Base-by-base conservation (phyloP, 2,797 vertebrate genomes). In the Labroides dimidiatus region DNA sequence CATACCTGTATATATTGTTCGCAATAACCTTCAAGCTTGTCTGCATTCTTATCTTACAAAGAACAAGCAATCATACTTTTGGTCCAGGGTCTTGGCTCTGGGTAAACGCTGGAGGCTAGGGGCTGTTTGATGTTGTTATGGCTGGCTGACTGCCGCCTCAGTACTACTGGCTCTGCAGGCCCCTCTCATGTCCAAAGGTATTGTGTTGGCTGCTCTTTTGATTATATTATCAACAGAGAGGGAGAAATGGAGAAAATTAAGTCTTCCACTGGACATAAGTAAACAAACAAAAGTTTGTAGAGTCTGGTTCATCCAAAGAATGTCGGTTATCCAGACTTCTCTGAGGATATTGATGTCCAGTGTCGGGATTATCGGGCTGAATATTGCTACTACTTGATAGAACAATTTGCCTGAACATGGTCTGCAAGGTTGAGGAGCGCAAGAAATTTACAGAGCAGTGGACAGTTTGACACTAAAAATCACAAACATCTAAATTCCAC, bases 101-200 rank as follows among this genome's bases (percentile, higher is more conserved):
- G 84, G 74, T 84, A 85, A 89, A 81, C 78, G 68, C 82, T 81
- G 82, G 68, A 86, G 86, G 87, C 82, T 60, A 69, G 55, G 73
- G 72, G 72, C 82, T 58, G 86, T 91, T 92, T 89, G 89, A 92
- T 88, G 87, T 88, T 91, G 86, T 91, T 90, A 79, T 91, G 86
- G 64, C 87, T 91, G 90, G 85, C 86, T 64, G 63, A 41, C 77
- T 87, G 85, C 85, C 85, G 27, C 70, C 54, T 41, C 72, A 75
- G 67, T 69, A 75, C 77, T 47, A 78, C 65, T 75, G 62, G 67
- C 81, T 87, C 84, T 84, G 75, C 78, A 80, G 84, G 63, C 77
- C 78, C 60, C 61, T 73, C 81, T 84, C 85, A 82, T 69, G 82
- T 82, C 84, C 82, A 82, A 74, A 87, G 80, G 81, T 82, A 88